Evolutionary conservation across 2,797 vertebrate species (phyloP), one percentile per base, ranked within the genome.

Genomic region (Heterohyrax brucei): DNA sequence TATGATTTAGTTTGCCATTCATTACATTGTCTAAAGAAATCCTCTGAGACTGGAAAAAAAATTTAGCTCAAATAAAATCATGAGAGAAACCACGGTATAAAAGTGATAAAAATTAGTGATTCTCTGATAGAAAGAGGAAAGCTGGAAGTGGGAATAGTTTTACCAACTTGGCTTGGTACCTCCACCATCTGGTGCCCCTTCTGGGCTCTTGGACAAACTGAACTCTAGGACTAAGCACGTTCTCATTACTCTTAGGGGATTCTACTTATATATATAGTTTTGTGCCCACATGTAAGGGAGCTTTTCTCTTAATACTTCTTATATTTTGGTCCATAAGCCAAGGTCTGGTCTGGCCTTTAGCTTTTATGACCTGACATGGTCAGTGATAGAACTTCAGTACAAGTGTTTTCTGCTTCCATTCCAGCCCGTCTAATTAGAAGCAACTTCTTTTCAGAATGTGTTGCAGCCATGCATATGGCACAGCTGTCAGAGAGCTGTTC

Each of bases 11-110:
- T 79, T 94, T 72, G n/a, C 72, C 2, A 73, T 14, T 14, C 14
- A 46, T 76, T 48, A 21, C 39, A 4, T 4, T 48, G 22, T 80
- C 73, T 93, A 90, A 89, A 76, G 44, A 3, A 46, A n/a, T 59
- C 21, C 56, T 92, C n/a, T 53, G 19, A 73, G 66, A 72, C 39
- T 39, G 28, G 81, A 95, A 53, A 76, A 1, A 64, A 83, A 79
- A 18, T 9, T n/a, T 75, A 87, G 68, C 14, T 21, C 22, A 70
- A 84, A 91, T 16, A 93, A 89, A 94, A 59, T 89, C 16, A 85
- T 91, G 68, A 79, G 7, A 56, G 33, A 94, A 86, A 68, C 3
- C 13, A 89, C 79, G 18, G 61, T 13, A 70, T 30, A 89, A n/a
- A 76, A 93, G 9, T 85, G 1, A 62, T 21, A 24, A 53, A 90